Percentiles rank a stretch among this genome's conserved stretches.
These are phyloP conservation scores for Salminus brasiliensis DNA, from an alignment of 2,113 vertebrate genomes.

Conservation along the genomic window DNA sequence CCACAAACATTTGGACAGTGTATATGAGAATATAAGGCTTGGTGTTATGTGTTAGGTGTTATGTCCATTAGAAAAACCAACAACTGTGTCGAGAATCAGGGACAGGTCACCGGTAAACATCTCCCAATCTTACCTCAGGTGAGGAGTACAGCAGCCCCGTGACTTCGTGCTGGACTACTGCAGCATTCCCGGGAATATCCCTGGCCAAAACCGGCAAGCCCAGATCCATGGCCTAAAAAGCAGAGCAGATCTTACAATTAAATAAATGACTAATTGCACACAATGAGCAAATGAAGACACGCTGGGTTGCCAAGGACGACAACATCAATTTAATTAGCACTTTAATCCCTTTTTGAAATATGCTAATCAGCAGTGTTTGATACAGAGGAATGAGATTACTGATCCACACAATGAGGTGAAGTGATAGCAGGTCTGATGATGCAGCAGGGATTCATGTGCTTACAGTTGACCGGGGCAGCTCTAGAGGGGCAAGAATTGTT, in stretches of 20 bases:
- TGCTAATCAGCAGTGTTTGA: slow-evolving; percentile 66
- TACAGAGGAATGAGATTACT: slow-evolving; percentile 72
- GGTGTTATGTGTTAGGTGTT: too few relatives aligned
- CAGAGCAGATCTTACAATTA: slow-evolving; percentile 18
- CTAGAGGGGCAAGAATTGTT: too few relatives aligned
- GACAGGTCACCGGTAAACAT: too few relatives aligned
- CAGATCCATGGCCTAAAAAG: slow-evolving; percentile 90
- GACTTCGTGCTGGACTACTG: slow-evolving; percentile 80
- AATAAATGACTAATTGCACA: neutral
- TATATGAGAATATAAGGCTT: too few relatives aligned
- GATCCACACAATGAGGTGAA: slow-evolving; percentile 57
- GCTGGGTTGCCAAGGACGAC: neutral
- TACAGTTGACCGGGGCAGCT: neutral
- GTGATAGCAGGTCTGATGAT: too few relatives aligned
- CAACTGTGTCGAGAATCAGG: too few relatives aligned
- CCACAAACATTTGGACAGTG: too few relatives aligned
- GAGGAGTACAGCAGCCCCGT: slow-evolving; percentile 87
- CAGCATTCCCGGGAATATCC: slow-evolving; percentile 88
- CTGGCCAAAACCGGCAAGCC: slow-evolving; percentile 85
- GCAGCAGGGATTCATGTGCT: too few relatives aligned
- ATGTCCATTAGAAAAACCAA: too few relatives aligned
- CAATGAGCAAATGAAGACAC: neutral
- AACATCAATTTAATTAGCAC: slow-evolving; percentile 57
- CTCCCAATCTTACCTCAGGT: slow-evolving; percentile 79
- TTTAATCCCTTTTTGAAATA: slow-evolving; percentile 66